phyloP scores from a whole-genome alignment of 1,140 invertebrate genomes.

The Tribolium castaneum region DNA sequence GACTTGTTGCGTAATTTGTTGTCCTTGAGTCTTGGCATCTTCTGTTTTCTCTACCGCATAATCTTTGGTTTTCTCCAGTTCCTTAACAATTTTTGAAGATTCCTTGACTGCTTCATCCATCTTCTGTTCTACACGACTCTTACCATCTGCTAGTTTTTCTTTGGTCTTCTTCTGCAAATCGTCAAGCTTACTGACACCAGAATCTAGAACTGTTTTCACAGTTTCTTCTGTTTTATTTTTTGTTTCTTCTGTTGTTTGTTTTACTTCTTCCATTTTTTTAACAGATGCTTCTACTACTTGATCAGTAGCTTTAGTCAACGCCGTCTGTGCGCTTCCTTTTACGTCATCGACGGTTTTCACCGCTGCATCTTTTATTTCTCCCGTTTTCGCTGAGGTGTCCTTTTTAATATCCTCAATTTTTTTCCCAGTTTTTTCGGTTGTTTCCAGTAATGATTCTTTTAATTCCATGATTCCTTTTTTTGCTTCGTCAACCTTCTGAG shows the following conservation, averaged over 20 bases:
- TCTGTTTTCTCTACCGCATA: not conserved
- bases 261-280: not conserved
- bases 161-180: not conserved
- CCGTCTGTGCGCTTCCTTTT: not conserved
- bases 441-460: not conserved
- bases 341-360: not conserved
- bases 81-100: not conserved
- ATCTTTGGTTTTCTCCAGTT: not conserved
- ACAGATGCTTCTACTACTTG: no score
- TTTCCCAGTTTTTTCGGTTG: not conserved
- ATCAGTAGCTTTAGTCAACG: not conserved
- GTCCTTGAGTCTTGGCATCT: not conserved
- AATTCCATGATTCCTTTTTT: not conserved
- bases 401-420: slow-evolving; percentile 29
- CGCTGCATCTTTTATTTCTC: not conserved
- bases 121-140: not conserved
- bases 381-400: not conserved
- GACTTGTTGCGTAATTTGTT: not conserved
- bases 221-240: not conserved
- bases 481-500: not conserved
- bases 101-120: not conserved
- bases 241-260: not conserved
- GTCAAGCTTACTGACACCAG: not conserved
- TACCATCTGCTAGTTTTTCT: not conserved
- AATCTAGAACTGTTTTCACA: not conserved